A percentile compares a stretch with the other conserved stretches of the same genome.
Evolutionary conservation across 2,113 vertebrate species (phyloP).

Genomic region (Herpetotheres cachinnans): DNA sequence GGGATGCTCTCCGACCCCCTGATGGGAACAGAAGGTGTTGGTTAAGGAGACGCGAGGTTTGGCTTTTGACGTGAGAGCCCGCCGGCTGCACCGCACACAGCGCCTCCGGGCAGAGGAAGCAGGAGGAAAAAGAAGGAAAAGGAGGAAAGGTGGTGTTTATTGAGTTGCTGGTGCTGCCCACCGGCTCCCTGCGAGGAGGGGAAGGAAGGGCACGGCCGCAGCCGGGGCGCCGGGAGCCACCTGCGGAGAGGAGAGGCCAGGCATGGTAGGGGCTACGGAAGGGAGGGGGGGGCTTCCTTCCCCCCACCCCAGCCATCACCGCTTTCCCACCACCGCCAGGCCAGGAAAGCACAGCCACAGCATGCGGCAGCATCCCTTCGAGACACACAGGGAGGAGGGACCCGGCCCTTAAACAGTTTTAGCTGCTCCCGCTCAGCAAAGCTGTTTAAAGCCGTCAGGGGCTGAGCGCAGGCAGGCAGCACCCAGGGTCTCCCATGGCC

Average conservation of each 20-base stretch:
- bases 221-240: neutral
- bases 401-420: constrained; percentile 4
- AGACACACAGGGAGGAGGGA: rapidly evolving
- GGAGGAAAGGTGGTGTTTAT: constrained; percentile 15
- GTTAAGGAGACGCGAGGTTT: neutral
- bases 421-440: constrained; percentile 11
- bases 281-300: constrained; percentile 9
- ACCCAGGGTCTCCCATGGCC: neutral
- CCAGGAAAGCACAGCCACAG: neutral
- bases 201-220: constrained; percentile 3
- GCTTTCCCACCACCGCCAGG: neutral
- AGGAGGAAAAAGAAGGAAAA: neutral
- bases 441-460: neutral
- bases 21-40: neutral
- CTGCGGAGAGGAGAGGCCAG: neutral
- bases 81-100: neutral
- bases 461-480: neutral
- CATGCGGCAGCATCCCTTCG: neutral
- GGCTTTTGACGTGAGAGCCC: neutral
- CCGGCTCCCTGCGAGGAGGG: neutral
- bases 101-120: neutral
- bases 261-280: neutral
- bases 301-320: neutral
- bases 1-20: neutral
- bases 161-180: neutral